phyloP scores from a whole-genome alignment of 2,113 vertebrate genomes.

The Xiphophorus couchianus region DNA sequence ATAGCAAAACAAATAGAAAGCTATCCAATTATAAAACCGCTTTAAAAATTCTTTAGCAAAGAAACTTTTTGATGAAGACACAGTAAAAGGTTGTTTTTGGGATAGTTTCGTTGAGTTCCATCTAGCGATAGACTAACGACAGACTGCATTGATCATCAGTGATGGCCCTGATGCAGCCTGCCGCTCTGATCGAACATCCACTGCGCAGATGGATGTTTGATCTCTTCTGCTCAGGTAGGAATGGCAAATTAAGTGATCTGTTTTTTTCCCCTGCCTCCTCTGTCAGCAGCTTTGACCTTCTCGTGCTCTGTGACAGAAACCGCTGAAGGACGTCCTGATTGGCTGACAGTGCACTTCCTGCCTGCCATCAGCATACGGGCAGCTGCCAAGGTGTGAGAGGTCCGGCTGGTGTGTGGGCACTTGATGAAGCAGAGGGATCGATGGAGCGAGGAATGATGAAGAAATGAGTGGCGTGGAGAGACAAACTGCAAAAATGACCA shows the following conservation, averaged over 20 bases:
- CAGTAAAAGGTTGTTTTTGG: not conserved
- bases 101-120: not conserved
- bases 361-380: slow-evolving; percentile 63
- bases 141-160: slow-evolving; percentile 20
- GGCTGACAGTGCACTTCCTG: slow-evolving; percentile 81
- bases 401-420: slow-evolving; percentile 62
- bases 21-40: no score
- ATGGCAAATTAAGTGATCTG: slow-evolving; percentile 67
- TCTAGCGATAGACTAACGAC: not conserved
- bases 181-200: slow-evolving; percentile 28
- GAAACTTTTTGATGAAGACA: not conserved
- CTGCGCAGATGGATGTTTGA: slow-evolving; percentile 39
- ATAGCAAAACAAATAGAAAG: no score
- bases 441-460: slow-evolving; percentile 93
- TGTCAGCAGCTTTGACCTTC: slow-evolving; percentile 77
- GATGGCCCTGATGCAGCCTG: slow-evolving; percentile 9
- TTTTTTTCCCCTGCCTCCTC: slow-evolving; percentile 44
- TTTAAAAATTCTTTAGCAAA: not conserved
- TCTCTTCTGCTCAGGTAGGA: slow-evolving; percentile 46
- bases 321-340: slow-evolving; percentile 68
- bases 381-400: slow-evolving; percentile 76
- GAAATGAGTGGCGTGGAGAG: slow-evolving; percentile 82
- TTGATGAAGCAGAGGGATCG: slow-evolving; percentile 88
- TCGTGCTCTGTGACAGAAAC: slow-evolving; percentile 52
- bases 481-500: slow-evolving; percentile 67